These are phyloP conservation scores for Hippocampus barbouri DNA, from an alignment of 2,113 vertebrate species.

Conservation along the genomic window DNA sequence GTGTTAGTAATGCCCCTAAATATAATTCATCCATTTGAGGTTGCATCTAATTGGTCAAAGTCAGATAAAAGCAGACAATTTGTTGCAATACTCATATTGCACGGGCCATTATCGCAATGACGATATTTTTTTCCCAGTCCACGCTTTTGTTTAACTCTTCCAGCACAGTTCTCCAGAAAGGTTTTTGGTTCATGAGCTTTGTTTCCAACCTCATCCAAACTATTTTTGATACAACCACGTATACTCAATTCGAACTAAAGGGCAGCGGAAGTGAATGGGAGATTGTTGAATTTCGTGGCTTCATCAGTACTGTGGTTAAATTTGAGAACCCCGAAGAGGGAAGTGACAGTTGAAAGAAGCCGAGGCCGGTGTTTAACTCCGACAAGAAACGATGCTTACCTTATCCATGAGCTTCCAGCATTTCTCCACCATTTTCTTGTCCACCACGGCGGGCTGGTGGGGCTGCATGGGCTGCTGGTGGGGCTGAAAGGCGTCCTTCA, in stretches of 20 bases:
- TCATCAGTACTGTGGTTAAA: not conserved
- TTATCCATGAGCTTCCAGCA: slow-evolving; percentile 99
- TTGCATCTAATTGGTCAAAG: too few relatives aligned
- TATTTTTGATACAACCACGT: too few relatives aligned
- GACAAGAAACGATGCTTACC: slow-evolving; percentile 61
- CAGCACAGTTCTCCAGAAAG: not conserved
- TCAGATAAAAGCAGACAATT: too few relatives aligned
- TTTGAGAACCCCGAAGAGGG: not conserved
- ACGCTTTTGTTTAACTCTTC: not conserved
- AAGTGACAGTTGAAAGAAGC: not conserved
- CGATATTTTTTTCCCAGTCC: not conserved
- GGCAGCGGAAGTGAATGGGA: not conserved
- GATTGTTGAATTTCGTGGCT: not conserved
- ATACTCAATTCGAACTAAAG: not conserved
- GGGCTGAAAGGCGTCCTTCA: slow-evolving; percentile 98
- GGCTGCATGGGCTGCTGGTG: slow-evolving; percentile 88
- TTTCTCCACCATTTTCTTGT: slow-evolving; percentile 97
- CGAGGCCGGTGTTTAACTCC: not conserved
- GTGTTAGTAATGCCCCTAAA: too few relatives aligned
- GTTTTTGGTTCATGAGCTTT: not conserved
- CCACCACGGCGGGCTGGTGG: slow-evolving; percentile 87
- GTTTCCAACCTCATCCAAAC: not conserved
- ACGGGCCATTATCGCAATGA: too few relatives aligned
- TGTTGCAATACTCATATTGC: too few relatives aligned
- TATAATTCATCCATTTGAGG: too few relatives aligned